Evolutionary conservation across 2,888 invertebrate species (phyloP).

Genomic region (Isoperla grammatica): DNA sequence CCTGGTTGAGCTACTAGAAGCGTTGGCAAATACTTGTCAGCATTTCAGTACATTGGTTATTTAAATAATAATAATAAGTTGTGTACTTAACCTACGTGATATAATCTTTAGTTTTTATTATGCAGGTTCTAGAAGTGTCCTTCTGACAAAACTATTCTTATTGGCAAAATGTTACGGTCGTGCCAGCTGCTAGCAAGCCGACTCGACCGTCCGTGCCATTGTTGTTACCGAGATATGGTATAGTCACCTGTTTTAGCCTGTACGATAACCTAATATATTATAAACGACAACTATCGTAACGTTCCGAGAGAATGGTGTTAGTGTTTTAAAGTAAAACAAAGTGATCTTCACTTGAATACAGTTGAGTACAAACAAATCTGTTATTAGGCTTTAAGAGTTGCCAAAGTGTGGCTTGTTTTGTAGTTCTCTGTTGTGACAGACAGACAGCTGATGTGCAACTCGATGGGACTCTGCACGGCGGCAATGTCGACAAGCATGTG

Average conservation of each 20-base stretch:
- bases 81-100: not conserved
- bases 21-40: not conserved
- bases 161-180: too few species aligned
- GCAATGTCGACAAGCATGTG: constrained; percentile 1
- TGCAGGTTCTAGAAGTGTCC: not conserved
- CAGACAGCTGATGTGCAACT: not conserved
- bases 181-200: too few species aligned
- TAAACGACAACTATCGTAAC: not conserved
- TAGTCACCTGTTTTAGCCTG: not conserved
- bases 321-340: constrained; percentile 1
- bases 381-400: constrained; percentile 29
- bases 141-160: not conserved
- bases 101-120: not conserved
- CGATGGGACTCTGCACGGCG: not conserved
- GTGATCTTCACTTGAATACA: constrained; percentile 27
- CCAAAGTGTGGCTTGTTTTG: constrained; percentile 28
- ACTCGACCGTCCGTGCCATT: not conserved
- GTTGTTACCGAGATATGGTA: not conserved
- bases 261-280: not conserved
- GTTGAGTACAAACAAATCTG: constrained; percentile 33
- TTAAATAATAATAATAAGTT: not conserved
- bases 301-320: not conserved
- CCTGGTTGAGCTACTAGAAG: not conserved
- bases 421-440: constrained; percentile 12
- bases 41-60: not conserved